A percentile compares a stretch with the other conserved stretches of the same genome.
phyloP scores from a whole-genome alignment of 2,113 vertebrate genomes.

The Ibidorhyncha struthersii region DNA sequence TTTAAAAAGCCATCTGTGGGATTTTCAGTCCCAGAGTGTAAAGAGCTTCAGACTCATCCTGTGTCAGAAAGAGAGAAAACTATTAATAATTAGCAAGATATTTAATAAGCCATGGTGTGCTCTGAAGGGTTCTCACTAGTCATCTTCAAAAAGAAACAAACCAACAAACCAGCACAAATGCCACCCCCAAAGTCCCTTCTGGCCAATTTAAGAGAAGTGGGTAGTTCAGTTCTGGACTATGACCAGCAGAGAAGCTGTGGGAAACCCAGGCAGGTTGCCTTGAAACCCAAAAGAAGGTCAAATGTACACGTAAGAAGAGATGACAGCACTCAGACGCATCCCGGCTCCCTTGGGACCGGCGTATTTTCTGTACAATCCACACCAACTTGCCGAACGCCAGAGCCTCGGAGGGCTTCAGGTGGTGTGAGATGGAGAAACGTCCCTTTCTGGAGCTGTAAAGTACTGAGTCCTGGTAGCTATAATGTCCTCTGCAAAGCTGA shows the following conservation, averaged over 20 bases:
- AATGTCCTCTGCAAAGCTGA: background rate
- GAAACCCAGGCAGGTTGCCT: background rate
- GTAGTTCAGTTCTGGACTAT: background rate
- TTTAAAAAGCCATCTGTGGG: background rate
- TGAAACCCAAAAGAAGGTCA: background rate
- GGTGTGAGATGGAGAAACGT: background rate
- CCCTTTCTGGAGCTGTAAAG: background rate
- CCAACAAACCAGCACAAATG: background rate
- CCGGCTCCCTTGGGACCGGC: rapidly evolving
- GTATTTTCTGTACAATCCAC: background rate
- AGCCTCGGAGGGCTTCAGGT: background rate
- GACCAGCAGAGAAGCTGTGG: background rate
- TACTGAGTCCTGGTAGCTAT: rapidly evolving
- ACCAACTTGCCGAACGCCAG: background rate
- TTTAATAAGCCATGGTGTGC: background rate
- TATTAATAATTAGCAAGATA: background rate
- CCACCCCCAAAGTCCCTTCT: background rate
- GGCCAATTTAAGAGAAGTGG: background rate
- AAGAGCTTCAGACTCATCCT: background rate
- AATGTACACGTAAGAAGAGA: rapidly evolving
- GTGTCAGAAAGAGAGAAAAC: background rate
- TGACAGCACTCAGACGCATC: rapidly evolving
- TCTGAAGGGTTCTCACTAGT: background rate
- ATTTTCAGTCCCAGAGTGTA: background rate
- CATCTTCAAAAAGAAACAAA: background rate